These are phyloP conservation scores for Prochilodus magdalenae DNA, from an alignment of 2,113 vertebrate genomes.

Conservation along the genomic window DNA sequence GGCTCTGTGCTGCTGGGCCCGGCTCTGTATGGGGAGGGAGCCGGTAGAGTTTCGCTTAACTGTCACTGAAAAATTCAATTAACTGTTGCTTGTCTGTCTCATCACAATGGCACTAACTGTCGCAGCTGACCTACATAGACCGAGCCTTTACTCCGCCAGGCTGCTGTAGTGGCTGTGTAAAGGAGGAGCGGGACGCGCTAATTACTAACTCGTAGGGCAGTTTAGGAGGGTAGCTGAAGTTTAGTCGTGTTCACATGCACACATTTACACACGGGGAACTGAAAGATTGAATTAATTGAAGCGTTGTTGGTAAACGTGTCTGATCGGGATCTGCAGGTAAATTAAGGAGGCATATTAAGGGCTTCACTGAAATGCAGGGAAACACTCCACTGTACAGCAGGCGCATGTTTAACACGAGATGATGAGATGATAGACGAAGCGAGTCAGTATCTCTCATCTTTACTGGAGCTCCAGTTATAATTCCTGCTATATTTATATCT, in stretches of 20 bases:
- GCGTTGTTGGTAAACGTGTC: no score
- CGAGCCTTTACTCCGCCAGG: slow-evolving; percentile 12
- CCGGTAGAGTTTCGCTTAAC: slow-evolving; percentile 29
- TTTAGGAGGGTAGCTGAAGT: not conserved
- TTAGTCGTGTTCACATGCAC: not conserved
- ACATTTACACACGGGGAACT: not conserved
- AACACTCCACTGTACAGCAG: no score
- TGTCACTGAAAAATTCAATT: slow-evolving; percentile 48
- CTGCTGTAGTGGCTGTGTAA: slow-evolving; percentile 12
- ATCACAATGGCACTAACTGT: slow-evolving; percentile 53
- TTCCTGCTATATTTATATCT: not conserved
- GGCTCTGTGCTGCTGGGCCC: not conserved
- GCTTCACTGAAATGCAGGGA: not conserved
- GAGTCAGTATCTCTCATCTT: not conserved
- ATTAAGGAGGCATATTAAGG: no score
- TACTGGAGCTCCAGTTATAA: not conserved
- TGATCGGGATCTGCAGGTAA: no score
- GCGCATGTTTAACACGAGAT: not conserved
- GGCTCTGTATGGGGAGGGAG: not conserved
- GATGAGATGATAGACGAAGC: not conserved
- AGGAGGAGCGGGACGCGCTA: not conserved
- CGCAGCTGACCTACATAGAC: slow-evolving; percentile 55
- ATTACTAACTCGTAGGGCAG: not conserved
- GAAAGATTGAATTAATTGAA: no score
- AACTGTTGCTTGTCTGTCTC: slow-evolving; percentile 50